These are phyloP conservation scores for Mormoops blainvillei DNA, from an alignment of 2,113 vertebrate genomes.

Conservation along the genomic window DNA sequence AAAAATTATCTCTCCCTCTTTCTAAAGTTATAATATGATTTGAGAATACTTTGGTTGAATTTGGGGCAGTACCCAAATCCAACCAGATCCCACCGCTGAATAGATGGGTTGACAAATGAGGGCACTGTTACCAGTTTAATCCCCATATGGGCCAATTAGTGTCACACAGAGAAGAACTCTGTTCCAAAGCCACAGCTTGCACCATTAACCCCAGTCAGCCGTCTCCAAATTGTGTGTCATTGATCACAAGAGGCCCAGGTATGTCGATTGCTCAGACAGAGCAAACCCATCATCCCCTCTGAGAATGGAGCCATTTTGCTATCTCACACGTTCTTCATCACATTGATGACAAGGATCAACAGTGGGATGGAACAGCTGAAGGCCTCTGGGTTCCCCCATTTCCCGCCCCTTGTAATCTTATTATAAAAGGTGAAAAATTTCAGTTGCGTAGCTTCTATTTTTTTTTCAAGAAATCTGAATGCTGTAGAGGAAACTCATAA, in stretches of 20 bases:
- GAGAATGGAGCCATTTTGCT: neutral
- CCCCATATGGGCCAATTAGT: slow-evolving; percentile 75
- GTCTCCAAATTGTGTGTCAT: slow-evolving; percentile 68
- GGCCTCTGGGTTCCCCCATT: neutral
- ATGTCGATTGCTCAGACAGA: slow-evolving; percentile 56
- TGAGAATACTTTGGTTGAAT: neutral
- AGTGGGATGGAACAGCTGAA: neutral
- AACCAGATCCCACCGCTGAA: slow-evolving; percentile 44
- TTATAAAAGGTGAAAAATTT: neutral
- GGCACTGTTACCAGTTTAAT: slow-evolving; percentile 70
- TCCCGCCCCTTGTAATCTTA: neutral
- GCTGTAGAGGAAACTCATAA: neutral
- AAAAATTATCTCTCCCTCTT: neutral
- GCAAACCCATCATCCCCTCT: slow-evolving; percentile 39
- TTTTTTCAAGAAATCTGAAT: neutral
- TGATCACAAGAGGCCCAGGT: slow-evolving; percentile 70
- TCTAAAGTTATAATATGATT: neutral
- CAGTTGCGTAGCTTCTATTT: neutral
- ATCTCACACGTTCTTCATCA: neutral
- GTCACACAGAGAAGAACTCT: slow-evolving; percentile 71
- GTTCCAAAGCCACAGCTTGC: slow-evolving; percentile 71
- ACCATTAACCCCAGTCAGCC: slow-evolving; percentile 74
- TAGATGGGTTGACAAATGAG: slow-evolving; percentile 70
- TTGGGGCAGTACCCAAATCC: neutral
- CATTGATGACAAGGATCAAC: neutral